Conservation (phyloP, 2,888 invertebrate species). For the Calameuta pallipes region DNA sequence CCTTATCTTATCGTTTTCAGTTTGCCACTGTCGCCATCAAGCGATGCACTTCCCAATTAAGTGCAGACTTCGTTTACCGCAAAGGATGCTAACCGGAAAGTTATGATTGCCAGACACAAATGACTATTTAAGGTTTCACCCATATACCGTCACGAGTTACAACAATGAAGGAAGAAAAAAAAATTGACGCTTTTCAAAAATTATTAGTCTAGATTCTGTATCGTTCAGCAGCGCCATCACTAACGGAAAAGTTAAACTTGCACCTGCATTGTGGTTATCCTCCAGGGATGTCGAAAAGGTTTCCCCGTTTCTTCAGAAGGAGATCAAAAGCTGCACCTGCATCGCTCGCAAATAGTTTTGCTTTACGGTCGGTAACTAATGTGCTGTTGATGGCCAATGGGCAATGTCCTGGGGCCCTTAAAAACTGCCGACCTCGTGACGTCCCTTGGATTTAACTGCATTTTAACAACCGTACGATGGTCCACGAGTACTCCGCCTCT, state of each 20-base stretch:
- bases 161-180: neutral
- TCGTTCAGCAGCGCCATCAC: neutral
- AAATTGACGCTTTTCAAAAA: neutral
- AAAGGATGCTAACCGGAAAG: neutral
- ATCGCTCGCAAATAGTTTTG: slow-evolving; percentile 38
- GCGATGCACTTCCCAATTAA: neutral
- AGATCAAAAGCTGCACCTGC: slow-evolving; percentile 17
- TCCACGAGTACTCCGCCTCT: neutral
- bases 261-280: slow-evolving; percentile 26
- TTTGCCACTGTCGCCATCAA: neutral
- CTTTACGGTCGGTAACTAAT: slow-evolving; percentile 19
- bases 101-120: neutral
- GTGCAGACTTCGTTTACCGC: neutral
- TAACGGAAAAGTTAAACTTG: slow-evolving; percentile 13
- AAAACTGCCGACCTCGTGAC: slow-evolving; percentile 2
- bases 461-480: slow-evolving; percentile 13
- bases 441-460: slow-evolving; percentile 11
- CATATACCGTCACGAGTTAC: neutral
- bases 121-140: neutral
- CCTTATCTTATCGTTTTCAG: neutral
- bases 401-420: slow-evolving; percentile 11
- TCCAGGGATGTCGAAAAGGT: slow-evolving; percentile 11
- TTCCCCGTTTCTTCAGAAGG: neutral
- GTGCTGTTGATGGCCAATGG: slow-evolving; percentile 18
- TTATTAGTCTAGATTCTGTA: neutral